Conservation (phyloP, 1,140 invertebrate species). For the Matsumurasca onukii region DNA sequence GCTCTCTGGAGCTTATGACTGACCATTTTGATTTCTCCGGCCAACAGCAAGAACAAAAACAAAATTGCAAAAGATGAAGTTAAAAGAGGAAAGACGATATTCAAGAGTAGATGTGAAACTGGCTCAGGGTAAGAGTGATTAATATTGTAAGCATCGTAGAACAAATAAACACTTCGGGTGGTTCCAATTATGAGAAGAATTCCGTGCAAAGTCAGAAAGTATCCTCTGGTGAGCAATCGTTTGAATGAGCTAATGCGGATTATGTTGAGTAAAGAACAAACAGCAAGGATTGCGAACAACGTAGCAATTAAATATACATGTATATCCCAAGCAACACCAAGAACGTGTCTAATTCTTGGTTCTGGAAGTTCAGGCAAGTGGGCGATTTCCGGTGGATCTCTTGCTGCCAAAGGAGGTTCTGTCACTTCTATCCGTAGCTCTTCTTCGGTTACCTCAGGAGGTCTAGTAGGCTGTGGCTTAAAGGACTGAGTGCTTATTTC, state of each 20-base stretch:
- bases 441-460: constrained; percentile 34
- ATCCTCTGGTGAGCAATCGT: constrained; percentile 75
- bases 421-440: constrained; percentile 32
- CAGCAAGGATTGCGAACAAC: constrained; percentile 75
- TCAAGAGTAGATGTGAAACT: constrained; percentile 76
- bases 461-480: constrained; percentile 8
- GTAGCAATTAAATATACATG: constrained; percentile 84
- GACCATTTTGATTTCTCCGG: constrained; percentile 55
- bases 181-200: constrained; percentile 78
- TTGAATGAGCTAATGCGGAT: constrained; percentile 77
- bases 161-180: constrained; percentile 79
- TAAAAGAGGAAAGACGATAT: constrained; percentile 79
- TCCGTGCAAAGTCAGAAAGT: constrained; percentile 80
- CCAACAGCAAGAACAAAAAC: constrained; percentile 78
- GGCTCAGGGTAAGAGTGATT: constrained; percentile 73
- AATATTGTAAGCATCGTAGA: constrained; percentile 88
- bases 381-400: constrained; percentile 33
- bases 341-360: constrained; percentile 41
- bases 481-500: constrained; percentile 16
- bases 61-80: constrained; percentile 83
- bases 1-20: constrained; percentile 55
- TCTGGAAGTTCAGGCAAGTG: constrained; percentile 40
- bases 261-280: constrained; percentile 80
- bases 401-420: constrained; percentile 31
- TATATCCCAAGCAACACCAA: constrained; percentile 79